Evolutionary conservation across 1,140 invertebrate species (phyloP), one percentile per base, ranked within the genome.

Genomic region (Hyles euphorbiae): DNA sequence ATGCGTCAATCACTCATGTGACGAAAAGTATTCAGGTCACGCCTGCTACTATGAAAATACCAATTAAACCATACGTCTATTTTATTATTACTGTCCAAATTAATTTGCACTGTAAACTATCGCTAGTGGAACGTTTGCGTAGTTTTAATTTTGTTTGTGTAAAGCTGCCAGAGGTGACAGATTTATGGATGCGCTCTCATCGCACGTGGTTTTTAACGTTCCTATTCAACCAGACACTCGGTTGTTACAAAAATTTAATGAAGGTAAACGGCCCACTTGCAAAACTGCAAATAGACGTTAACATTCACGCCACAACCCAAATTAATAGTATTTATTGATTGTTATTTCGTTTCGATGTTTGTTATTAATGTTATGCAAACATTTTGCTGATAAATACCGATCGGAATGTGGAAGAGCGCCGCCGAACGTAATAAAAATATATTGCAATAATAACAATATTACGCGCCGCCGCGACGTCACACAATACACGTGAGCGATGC

Each of bases 341-440:
- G 66, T 68, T 74, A 67, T 70, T 69, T 69, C 72, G 68, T 73
- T 68, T 63, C 65, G 59, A 67, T 40, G 36, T 55, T 61, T 79
- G 68, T 78, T 76, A 69, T 76, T 77, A 69, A 60, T 67, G 61
- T 64, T 71, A 66, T 68, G 68, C 58, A 73, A 74, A 78, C 80
- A 76, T 77, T 78, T 70, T 72, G 73, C 72, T 78, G 76, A 83
- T 81, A 86, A 83, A 80, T 65, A 59, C 40, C 54, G 61, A 78
- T 74, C 55, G 82, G 82, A 74, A 87, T 87, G 84, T 87, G 81
- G 84, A 85, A 87, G 80, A 45, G 54, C n/a, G 12, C 46, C 5
- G 10, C 46, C n/a, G 12, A 48, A 48, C 46, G 46, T 48, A 48
- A 48, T 48, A 48, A 40, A 40, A 40, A 40, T 40, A 40, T 40